Conservation (phyloP, 2,888 invertebrate genomes). For the Amphipyra tragopoginis region DNA sequence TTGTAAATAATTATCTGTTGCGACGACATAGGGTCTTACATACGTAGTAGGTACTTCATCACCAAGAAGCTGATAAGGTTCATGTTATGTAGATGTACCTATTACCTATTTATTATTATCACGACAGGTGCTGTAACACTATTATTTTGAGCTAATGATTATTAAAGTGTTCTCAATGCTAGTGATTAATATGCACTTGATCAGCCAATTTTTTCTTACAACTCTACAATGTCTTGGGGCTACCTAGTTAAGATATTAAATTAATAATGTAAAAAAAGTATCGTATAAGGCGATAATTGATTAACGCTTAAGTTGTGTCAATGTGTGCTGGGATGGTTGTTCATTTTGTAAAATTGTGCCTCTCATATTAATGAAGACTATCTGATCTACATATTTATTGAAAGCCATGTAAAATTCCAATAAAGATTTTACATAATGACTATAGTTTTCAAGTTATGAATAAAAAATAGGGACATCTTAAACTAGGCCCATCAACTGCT, state of each 20-base stretch:
- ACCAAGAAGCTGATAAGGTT: slow-evolving; percentile 27
- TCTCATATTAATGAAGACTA: slow-evolving; percentile 22
- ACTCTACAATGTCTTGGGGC: slow-evolving; percentile 27
- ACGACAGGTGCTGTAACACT: slow-evolving; percentile 36
- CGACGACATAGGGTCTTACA: slow-evolving; percentile 14
- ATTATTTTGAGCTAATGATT: slow-evolving; percentile 28
- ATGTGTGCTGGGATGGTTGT: slow-evolving; percentile 20
- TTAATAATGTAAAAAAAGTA: slow-evolving; percentile 58
- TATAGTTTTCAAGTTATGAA: slow-evolving; percentile 1
- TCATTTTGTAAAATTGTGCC: slow-evolving; percentile 23
- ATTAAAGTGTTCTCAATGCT: slow-evolving; percentile 21
- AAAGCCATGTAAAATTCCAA: neutral
- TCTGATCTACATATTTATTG: slow-evolving; percentile 29
- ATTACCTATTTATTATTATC: slow-evolving; percentile 8
- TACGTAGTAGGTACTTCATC: slow-evolving; percentile 19
- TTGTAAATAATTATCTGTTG: slow-evolving; percentile 20
- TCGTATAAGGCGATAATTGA: slow-evolving; percentile 65
- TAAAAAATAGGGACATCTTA: too few species aligned
- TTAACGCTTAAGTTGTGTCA: slow-evolving; percentile 51
- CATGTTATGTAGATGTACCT: slow-evolving; percentile 11
- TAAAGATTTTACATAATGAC: slow-evolving; percentile 37
- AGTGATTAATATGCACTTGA: slow-evolving; percentile 37
- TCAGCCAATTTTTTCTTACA: slow-evolving; percentile 25
- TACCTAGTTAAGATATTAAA: slow-evolving; percentile 69
- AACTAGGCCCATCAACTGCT: too few species aligned